Conservation (phyloP, 1,140 invertebrate species). For the Akabosia matsudoensis region DNA sequence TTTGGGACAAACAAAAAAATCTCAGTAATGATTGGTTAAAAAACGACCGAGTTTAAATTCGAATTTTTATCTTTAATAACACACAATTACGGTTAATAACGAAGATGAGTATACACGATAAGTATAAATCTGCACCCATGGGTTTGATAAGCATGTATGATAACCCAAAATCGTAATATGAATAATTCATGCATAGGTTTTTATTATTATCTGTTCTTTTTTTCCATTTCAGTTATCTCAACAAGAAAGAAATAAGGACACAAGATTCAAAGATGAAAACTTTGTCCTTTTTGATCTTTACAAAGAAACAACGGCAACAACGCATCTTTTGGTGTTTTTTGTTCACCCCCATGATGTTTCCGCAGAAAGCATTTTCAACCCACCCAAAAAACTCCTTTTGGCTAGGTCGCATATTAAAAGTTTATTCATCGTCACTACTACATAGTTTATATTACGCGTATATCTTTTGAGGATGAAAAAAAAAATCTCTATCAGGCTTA, state of each 20-base stretch:
- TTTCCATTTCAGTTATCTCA: background rate
- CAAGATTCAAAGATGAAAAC: background rate
- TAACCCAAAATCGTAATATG: background rate
- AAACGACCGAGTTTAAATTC: too few relatives aligned
- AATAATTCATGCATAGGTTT: background rate
- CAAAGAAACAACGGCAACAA: background rate
- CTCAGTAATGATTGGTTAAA: too few relatives aligned
- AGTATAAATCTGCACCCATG: background rate
- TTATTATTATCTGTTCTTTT: background rate
- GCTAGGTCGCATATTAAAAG: constrained; percentile 8
- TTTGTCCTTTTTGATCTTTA: background rate
- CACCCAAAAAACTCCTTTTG: background rate
- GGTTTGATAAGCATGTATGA: background rate
- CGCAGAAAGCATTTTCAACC: background rate
- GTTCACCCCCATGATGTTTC: too few relatives aligned
- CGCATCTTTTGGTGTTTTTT: too few relatives aligned
- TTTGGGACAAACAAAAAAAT: too few relatives aligned
- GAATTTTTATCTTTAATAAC: too few relatives aligned
- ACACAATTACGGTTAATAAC: too few relatives aligned
- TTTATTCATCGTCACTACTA: background rate
- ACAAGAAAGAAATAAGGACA: too few relatives aligned
- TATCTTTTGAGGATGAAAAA: background rate
- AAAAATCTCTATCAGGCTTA: constrained; percentile 20
- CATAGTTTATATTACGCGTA: background rate
- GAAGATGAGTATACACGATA: too few relatives aligned